Conservation (phyloP, 2,797 vertebrate genomes). For the Tragelaphus eurycerus region DNA sequence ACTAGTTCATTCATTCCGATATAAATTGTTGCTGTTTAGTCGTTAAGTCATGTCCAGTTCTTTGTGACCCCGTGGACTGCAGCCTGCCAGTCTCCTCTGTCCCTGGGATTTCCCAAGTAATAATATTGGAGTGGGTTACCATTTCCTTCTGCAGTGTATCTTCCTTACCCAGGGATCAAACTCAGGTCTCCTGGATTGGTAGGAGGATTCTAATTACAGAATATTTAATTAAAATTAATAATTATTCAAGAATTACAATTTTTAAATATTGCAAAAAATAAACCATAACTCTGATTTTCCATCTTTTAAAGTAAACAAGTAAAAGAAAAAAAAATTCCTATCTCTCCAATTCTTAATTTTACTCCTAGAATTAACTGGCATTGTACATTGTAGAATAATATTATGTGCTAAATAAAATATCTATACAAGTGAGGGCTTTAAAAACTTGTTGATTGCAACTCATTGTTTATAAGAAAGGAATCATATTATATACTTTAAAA, state of each 20-base stretch:
- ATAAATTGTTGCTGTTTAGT: neutral
- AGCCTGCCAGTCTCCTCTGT: neutral
- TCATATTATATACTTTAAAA: neutral
- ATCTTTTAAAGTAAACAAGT: neutral
- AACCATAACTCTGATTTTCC: neutral
- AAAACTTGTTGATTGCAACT: neutral
- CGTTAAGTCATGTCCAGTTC: fast-evolving
- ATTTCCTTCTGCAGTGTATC: neutral
- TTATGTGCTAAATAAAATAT: neutral
- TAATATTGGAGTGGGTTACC: neutral
- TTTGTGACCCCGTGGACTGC: neutral
- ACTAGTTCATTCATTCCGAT: neutral
- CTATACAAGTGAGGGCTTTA: neutral
- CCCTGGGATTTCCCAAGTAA: neutral
- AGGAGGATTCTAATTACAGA: neutral
- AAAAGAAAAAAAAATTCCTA: neutral
- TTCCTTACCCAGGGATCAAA: neutral
- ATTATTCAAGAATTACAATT: neutral
- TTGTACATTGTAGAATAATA: neutral
- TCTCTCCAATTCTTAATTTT: neutral
- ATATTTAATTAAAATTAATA: neutral
- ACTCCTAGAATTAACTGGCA: neutral
- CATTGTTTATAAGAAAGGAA: neutral
- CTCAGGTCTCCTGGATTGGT: neutral
- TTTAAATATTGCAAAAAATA: neutral